Base-by-base conservation (phyloP, 2,888 invertebrate species). In the Lycaena phlaeas region DNA sequence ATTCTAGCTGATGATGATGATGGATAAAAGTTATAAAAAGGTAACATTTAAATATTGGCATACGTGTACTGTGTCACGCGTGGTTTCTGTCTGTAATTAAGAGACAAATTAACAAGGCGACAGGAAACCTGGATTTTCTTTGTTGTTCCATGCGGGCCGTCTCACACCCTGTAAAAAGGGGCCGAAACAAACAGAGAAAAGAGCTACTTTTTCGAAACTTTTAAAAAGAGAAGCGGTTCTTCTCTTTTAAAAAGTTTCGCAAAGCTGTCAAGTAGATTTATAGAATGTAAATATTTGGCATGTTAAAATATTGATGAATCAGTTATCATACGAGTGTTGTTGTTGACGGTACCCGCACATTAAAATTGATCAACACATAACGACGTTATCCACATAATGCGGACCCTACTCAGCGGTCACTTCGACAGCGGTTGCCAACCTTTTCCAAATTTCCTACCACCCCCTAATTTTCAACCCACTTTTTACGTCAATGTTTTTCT, bases 401-500 rank as follows among this genome's bases (percentile, higher is more conserved):
- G 61, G 60, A 82, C 84, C 84, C 82, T 78, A 59, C 81, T 84
- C 82, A 82, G 78, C 73, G 82, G 82, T 82, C 84, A 81, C 74
- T 77, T 82, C 82, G 82, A 81, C 82, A 82, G 75, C 73, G 77
- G 73, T 64, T 63, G 57, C 61, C 66, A 67, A 69, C 78, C 76
- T 72, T 73, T 67, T 65, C 74, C 65, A 56, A 69, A 67, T 64
- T 60, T 54, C 57, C 58, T 52, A 59, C 61, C 45, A 36, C 50
- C 50, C 68, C 67, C 64, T 64, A 64, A 71, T 71, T 71, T 72
- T 61, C 73, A 72, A 67, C 75, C 81, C 77, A 74, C 71, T 84
- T 84, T 84, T 84, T 82, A 81, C 79, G 72, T 76, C 79, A 81
- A 79, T 84, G 84, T 84, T 84, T 84, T 82, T 82, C 82, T 81